These are phyloP conservation scores for Ardeotis arabs DNA, from an alignment of 2,113 vertebrate genomes.

Conservation along the genomic window DNA sequence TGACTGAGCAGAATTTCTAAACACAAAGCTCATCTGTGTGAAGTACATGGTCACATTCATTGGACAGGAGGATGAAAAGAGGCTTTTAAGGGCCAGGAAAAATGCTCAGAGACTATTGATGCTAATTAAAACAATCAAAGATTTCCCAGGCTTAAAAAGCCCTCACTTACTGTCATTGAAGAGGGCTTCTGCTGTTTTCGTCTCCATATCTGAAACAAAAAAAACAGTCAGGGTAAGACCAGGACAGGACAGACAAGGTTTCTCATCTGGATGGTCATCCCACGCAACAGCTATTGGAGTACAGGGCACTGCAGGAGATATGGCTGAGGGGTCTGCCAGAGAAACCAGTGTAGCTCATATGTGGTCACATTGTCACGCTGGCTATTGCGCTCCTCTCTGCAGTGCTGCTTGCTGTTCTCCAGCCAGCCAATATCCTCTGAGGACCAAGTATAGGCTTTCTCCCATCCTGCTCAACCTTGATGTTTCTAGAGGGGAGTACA, in stretches of 20 bases:
- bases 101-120: neutral
- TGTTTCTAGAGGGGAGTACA: neutral
- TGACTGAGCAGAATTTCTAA: neutral
- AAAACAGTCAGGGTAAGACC: neutral
- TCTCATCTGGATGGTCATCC: neutral
- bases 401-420: neutral
- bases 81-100: neutral
- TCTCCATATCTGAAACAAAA: conserved; percentile 62
- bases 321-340: neutral
- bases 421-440: neutral
- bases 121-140: neutral
- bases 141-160: neutral
- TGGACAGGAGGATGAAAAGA: neutral
- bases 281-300: neutral
- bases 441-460: neutral
- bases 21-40: neutral
- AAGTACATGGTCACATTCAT: neutral
- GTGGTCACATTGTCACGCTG: accelerated
- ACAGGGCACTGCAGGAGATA: too few relatives aligned
- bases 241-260: neutral
- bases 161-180: conserved; percentile 76
- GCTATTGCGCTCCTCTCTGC: neutral
- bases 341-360: neutral
- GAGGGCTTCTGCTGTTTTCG: conserved; percentile 69
- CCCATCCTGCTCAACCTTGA: neutral